phyloP scores from a whole-genome alignment of 2,113 vertebrate species.

The Calonectris borealis region DNA sequence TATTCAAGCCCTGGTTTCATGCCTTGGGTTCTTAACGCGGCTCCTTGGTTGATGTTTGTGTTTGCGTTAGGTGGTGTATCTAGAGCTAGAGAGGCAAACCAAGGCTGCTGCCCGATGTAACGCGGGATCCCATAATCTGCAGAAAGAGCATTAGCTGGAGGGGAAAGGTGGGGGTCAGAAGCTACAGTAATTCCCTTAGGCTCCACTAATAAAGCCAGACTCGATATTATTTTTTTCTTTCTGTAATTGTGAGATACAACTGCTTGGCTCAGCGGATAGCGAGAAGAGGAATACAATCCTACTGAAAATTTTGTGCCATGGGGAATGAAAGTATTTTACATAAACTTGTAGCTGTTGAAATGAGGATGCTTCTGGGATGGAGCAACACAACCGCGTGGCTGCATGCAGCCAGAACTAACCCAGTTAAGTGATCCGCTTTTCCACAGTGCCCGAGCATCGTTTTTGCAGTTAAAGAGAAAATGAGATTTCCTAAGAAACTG shows the following conservation, averaged over 20 bases:
- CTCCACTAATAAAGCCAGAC: neutral
- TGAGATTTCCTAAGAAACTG: neutral
- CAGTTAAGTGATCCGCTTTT: neutral
- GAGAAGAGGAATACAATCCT: neutral
- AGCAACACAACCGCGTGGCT: neutral
- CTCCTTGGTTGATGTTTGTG: neutral
- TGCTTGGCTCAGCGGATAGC: neutral
- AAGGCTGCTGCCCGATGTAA: neutral
- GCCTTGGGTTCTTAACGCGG: neutral
- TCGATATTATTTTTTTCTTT: neutral
- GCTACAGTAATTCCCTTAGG: neutral
- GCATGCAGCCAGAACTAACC: neutral
- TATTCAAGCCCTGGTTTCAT: neutral
- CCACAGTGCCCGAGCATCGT: neutral
- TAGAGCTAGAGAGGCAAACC: neutral
- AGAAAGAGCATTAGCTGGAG: neutral
- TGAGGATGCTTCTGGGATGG: neutral
- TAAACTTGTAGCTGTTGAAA: neutral
- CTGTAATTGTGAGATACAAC: neutral
- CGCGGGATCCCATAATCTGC: rapidly evolving
- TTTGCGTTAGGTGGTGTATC: neutral
- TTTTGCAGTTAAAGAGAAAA: neutral
- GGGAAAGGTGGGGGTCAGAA: neutral
- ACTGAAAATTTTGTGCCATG: neutral
- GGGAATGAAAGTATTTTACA: neutral